A percentile compares a stretch with the other conserved stretches of the same genome.
Conservation (phyloP, 53 echinoderm and acorn worm genomes). For the Crossaster papposus region DNA sequence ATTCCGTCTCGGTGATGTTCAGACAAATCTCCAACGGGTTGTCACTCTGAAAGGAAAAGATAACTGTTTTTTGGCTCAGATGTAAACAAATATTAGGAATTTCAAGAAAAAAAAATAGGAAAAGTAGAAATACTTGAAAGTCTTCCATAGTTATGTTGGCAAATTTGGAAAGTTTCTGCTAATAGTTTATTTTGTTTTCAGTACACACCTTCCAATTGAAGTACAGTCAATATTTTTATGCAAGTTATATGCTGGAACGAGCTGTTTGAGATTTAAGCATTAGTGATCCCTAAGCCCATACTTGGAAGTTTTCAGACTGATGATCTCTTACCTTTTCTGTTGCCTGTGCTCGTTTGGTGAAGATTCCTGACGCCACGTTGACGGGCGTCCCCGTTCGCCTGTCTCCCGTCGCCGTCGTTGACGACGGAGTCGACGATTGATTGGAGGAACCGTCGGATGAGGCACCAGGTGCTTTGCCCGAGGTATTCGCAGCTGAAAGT, state of each 20-base stretch:
- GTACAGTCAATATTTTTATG: too few relatives aligned
- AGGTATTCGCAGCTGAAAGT: conserved; percentile 62
- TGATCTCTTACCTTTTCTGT: conserved; percentile 68
- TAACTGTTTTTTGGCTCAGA: too few relatives aligned
- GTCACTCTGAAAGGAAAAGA: conserved; percentile 63
- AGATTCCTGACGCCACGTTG: conserved; percentile 85
- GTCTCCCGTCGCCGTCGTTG: conserved; percentile 62
- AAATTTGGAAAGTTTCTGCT: too few relatives aligned
- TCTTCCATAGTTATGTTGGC: too few relatives aligned
- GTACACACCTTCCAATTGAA: too few relatives aligned
- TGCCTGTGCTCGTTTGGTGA: conserved; percentile 89
- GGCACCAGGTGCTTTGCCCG: conserved; percentile 57
- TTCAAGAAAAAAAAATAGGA: too few relatives aligned
- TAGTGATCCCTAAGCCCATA: too few relatives aligned
- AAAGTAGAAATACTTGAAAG: too few relatives aligned
- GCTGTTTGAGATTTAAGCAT: too few relatives aligned
- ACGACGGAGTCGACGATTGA: conserved; percentile 76
- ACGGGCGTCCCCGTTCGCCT: conserved; percentile 81
- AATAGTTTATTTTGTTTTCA: too few relatives aligned
- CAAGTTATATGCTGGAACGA: too few relatives aligned
- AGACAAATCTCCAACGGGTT: conserved; percentile 85
- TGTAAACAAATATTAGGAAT: too few relatives aligned
- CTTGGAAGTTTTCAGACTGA: not conserved
- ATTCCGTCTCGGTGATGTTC: conserved; percentile 98
- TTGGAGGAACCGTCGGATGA: conserved; percentile 65